A percentile compares a stretch with the other conserved stretches of the same genome.
phyloP scores from a whole-genome alignment of 2,888 invertebrate genomes.

The Andrena praecox region DNA sequence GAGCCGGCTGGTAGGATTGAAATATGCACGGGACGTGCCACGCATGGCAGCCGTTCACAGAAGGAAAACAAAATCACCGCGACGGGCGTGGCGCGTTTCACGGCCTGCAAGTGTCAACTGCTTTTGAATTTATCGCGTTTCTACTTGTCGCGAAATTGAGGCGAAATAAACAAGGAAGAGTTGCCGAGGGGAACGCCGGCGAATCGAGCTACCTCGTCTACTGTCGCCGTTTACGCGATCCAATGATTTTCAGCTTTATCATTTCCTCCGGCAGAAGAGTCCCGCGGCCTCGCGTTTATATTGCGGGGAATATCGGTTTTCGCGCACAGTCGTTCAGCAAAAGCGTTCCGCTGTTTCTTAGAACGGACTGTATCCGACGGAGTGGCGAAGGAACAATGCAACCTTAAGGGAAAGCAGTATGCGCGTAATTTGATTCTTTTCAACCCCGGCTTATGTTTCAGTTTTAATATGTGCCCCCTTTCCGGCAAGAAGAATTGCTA shows the following conservation, averaged over 20 bases:
- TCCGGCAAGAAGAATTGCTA: neutral
- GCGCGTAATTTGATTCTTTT: conserved; percentile 12
- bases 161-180: conserved; percentile 13
- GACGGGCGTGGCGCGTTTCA: conserved; percentile 58
- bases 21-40: conserved; percentile 69
- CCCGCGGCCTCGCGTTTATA: no score
- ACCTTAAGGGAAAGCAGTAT: neutral
- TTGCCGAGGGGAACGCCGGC: no score
- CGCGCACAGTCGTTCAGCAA: no score
- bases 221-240: neutral
- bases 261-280: no score
- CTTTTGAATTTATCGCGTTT: conserved; percentile 63
- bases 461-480: conserved; percentile 1
- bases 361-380: conserved; percentile 10
- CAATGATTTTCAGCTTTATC: neutral
- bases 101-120: conserved; percentile 55
- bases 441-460: neutral
- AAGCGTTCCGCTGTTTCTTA: neutral
- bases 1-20: conserved; percentile 56
- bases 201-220: neutral
- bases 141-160: conserved; percentile 53
- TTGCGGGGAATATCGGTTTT: no score
- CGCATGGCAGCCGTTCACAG: conserved; percentile 43
- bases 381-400: neutral
- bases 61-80: conserved; percentile 56